Percentiles rank a stretch among this genome's conserved stretches.
Conservation (phyloP, 2,113 vertebrate species). For the Myiopsitta monachus region DNA sequence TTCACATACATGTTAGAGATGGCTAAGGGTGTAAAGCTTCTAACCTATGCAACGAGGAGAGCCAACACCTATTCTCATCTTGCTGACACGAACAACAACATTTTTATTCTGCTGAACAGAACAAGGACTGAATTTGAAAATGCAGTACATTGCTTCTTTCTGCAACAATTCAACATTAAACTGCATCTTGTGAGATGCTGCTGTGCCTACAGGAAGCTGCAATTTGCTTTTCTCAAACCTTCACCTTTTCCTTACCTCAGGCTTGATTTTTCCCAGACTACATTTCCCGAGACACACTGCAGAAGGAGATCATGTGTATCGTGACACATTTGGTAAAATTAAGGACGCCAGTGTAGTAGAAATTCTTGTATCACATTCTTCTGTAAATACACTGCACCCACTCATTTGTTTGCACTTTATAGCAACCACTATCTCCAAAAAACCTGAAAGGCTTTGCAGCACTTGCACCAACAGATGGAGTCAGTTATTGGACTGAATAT, state of each 20-base stretch:
- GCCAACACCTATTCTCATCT: background rate
- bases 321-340: background rate
- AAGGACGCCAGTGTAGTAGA: background rate
- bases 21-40: background rate
- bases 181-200: background rate
- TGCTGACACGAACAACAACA: background rate
- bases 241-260: background rate
- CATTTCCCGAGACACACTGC: background rate
- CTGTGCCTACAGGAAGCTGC: background rate
- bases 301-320: background rate
- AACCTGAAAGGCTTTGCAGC: background rate
- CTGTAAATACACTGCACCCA: background rate
- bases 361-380: background rate
- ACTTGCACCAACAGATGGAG: background rate
- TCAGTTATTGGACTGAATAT: background rate
- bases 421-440: background rate
- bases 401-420: background rate
- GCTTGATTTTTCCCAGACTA: background rate
- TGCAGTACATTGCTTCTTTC: background rate
- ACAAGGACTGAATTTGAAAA: background rate
- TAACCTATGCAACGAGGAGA: background rate
- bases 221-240: background rate
- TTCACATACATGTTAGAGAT: background rate
- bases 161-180: background rate
- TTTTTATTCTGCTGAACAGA: background rate